These are phyloP conservation scores for Rhynchomys soricoides DNA, from an alignment of 2,113 vertebrate species.

Conservation along the genomic window DNA sequence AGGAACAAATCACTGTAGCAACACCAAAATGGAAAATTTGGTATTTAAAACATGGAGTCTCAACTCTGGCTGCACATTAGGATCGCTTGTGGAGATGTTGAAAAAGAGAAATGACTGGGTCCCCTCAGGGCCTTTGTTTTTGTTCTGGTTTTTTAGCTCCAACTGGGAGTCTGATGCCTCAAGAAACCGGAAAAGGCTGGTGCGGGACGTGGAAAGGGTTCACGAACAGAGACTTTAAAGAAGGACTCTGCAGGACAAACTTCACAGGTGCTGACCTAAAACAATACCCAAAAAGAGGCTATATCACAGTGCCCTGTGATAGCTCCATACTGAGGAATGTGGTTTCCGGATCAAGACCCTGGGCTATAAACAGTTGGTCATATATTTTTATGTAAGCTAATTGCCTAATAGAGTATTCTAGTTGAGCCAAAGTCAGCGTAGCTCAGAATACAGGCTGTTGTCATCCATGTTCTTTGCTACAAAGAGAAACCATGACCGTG, in stretches of 20 bases:
- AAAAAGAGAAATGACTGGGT: not conserved
- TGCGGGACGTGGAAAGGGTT: not conserved
- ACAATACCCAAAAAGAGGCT: not conserved
- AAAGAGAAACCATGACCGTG: not conserved
- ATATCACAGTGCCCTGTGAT: accelerated
- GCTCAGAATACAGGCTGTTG: not conserved
- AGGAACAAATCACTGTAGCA: not conserved
- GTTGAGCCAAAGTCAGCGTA: not conserved
- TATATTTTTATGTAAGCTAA: not conserved
- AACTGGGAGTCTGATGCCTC: not conserved
- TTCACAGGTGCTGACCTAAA: not conserved
- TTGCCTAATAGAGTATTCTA: not conserved
- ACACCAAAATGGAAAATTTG: constrained; percentile 19
- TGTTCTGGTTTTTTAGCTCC: not conserved
- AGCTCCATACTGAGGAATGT: not conserved
- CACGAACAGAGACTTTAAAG: not conserved
- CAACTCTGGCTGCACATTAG: not conserved
- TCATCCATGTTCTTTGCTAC: not conserved
- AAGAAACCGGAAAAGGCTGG: not conserved
- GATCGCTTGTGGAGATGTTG: constrained; percentile 21
- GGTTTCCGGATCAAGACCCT: not conserved
- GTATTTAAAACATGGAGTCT: constrained; percentile 43
- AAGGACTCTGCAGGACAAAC: not conserved
- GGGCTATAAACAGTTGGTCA: not conserved
- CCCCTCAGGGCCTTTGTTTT: not conserved